Base-by-base conservation (phyloP, 2,113 vertebrate species). In the Scytalopus superciliaris region DNA sequence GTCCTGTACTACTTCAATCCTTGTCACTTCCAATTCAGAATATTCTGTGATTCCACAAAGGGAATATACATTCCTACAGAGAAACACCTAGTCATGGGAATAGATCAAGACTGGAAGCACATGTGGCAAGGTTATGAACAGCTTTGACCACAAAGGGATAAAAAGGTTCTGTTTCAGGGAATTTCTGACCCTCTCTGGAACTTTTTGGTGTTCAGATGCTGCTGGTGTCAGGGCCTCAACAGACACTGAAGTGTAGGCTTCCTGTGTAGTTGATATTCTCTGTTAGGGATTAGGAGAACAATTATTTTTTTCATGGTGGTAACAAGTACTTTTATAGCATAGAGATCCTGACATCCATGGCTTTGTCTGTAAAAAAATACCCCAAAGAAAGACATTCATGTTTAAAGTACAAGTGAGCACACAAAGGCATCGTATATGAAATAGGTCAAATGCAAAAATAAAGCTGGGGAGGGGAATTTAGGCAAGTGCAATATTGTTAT, bases 371-470 rank as follows among this genome's bases (percentile, higher is more conserved):
- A 60, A 73, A 95, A 42, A 96, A 81, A 82, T 21, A 72, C 5
- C 67, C 60, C 56, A 50, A 74, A 91, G 53, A 66, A 11, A 92
- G 31, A 53, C 12, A 74, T 76, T 45, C 1, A 27, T 21, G 14
- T 75, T 94, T 89, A 63, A 97, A 89, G 39, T 60, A 60, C 27
- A 68, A 75, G 62, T 44, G 73, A 78, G 66, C n/a, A 88, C 49
- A 50, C 8, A 37, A 92, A 83, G 49, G 55, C 70, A 83, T 69
- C 84, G 53, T 44, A 59, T 3, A 2, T 63, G 27, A 93, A 96
- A 77, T 83, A 92, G 85, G 79, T 88, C 82, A 94, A 64, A 95
- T 75, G 84, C 56, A 76, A 94, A 95, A 90, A 42, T 21, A 53
- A 90, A 96, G 67, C 17, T 83, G 67, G 72, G 78, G 72, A 92